Base-by-base conservation (phyloP, 2,888 invertebrate genomes). In the Germaria angustata region DNA sequence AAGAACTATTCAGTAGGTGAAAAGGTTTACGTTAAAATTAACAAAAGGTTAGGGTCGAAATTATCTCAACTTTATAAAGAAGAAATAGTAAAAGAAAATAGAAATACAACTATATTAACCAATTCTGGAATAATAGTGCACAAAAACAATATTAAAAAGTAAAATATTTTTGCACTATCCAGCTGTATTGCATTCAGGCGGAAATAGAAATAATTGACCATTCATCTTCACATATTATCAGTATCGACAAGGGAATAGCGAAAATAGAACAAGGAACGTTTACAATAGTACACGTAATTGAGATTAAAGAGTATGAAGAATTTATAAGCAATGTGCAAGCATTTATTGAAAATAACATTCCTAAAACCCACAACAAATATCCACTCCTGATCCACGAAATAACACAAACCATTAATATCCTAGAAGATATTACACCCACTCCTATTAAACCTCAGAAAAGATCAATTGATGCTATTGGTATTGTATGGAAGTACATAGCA, bases 221-320 rank as follows among this genome's bases (percentile, higher is more conserved):
- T 55, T 75, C 63, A 6, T 63, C 61, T 8, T 57, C 57, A 17
- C 61, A 63, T 24, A 17, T 63, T 24, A 61, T 41, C 13, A 41
- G 8, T 13, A 61, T 41, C 15, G 34, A 55, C 3, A 55, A 55
- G 11, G 55, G 17, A 32, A 55, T 15, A 55, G 55, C 57, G 7
- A 57, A 72, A 55, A 66, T 49, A 66, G 24, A 53, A 28, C 53
- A 53, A n/a, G n/a, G n/a, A n/a, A n/a, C n/a, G n/a, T n/a, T n/a
- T n/a, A n/a, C n/a, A n/a, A n/a, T n/a, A n/a, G n/a, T n/a, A n/a
- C n/a, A n/a, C n/a, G n/a, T n/a, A n/a, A n/a, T n/a, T n/a, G n/a
- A n/a, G n/a, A n/a, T 22, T 2, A 49, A 3, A 24, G 49, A 24
- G 2, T 49, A 49, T 24, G 49, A 49, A 11, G 22, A 49, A 49